phyloP scores from a whole-genome alignment of 1,140 invertebrate species.

The Monochamus saltuarius region DNA sequence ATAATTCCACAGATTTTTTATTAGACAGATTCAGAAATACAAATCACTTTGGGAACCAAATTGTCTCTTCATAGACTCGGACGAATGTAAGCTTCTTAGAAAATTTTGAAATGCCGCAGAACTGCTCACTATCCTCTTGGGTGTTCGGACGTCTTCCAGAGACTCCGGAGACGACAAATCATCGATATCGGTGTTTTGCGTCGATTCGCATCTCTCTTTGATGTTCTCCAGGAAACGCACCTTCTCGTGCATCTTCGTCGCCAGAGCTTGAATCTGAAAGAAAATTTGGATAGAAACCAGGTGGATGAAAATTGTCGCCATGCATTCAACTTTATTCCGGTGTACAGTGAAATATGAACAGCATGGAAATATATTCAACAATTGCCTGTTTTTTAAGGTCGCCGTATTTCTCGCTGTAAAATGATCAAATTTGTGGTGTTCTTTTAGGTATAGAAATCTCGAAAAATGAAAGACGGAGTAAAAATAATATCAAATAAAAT shows the following conservation, averaged over 20 bases:
- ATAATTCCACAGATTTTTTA: too few species aligned
- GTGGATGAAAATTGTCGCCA: too few species aligned
- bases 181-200: constrained; percentile 8
- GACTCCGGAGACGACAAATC: constrained; percentile 23
- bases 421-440: too few species aligned
- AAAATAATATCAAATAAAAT: too few species aligned
- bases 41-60: constrained; percentile 8
- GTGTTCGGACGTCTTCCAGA: constrained; percentile 8
- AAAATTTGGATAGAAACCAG: too few species aligned
- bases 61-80: neutral
- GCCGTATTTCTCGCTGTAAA: neutral
- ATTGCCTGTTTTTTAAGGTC: neutral
- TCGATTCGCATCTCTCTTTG: constrained; percentile 20
- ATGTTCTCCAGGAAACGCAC: constrained; percentile 26
- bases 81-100: constrained; percentile 17
- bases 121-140: constrained; percentile 33
- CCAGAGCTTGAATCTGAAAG: constrained; percentile 28
- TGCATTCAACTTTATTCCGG: too few species aligned
- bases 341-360: too few species aligned
- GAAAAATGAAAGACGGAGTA: too few species aligned
- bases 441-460: too few species aligned
- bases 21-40: constrained; percentile 3
- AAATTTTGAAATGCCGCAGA: constrained; percentile 36
- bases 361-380: neutral
- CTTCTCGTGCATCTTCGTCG: constrained; percentile 30